phyloP scores from a whole-genome alignment of 2,888 invertebrate species.

The Nephrocerus scutellatus region DNA sequence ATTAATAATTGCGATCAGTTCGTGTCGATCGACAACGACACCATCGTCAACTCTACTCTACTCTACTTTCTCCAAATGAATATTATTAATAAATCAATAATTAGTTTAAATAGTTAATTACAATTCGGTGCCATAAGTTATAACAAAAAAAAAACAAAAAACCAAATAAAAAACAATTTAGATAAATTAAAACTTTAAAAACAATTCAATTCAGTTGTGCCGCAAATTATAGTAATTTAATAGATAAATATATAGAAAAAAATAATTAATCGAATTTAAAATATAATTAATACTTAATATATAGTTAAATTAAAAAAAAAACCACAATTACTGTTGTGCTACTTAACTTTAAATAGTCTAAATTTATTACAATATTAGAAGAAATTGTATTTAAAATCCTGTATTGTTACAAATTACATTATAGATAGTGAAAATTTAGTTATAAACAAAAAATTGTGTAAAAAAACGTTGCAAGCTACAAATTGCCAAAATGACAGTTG shows the following conservation, averaged over 20 bases:
- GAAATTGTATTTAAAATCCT: constrained; percentile 19
- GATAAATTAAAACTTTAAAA: constrained; percentile 29
- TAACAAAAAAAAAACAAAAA: constrained; percentile 8
- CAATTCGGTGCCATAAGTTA: too few relatives aligned
- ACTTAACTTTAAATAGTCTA: too few relatives aligned
- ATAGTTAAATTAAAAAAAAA: constrained; percentile 4
- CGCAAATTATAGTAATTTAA: too few relatives aligned
- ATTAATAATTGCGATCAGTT: too few relatives aligned
- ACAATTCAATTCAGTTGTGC: constrained; percentile 10
- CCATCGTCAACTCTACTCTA: too few relatives aligned
- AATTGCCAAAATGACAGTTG: constrained; percentile 41
- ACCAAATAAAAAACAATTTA: constrained; percentile 23
- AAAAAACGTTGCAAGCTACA: constrained; percentile 1
- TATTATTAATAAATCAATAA: too few relatives aligned
- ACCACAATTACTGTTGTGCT: too few relatives aligned
- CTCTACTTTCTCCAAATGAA: too few relatives aligned
- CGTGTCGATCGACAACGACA: too few relatives aligned
- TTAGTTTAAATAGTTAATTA: too few relatives aligned
- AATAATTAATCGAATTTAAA: constrained; percentile 17
- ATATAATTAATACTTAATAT: constrained; percentile 10
- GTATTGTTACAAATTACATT: constrained; percentile 13
- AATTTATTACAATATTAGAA: not conserved
- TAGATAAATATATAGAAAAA: constrained; percentile 16
- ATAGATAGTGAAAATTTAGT: not conserved
- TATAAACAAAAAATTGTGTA: not conserved